A percentile compares a stretch with the other conserved stretches of the same genome.
Evolutionary conservation across 1,140 invertebrate genomes (phyloP).

Genomic region (Pectinophora gossypiella): DNA sequence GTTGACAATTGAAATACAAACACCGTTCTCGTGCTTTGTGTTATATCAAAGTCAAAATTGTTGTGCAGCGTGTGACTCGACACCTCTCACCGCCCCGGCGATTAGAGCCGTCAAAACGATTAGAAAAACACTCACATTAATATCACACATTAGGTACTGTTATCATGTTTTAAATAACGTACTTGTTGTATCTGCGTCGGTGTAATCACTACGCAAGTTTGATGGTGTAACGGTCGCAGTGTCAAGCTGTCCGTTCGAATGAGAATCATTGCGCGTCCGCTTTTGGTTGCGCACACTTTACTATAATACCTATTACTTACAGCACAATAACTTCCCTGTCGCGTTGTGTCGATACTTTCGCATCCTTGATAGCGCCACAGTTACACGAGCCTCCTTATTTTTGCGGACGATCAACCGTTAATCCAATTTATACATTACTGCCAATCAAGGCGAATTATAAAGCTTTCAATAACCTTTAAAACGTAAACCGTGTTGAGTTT

Average conservation of each 20-base stretch:
- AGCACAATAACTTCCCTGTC: constrained; percentile 26
- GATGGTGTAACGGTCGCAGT: constrained; percentile 47
- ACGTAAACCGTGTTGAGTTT: not conserved
- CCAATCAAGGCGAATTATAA: not conserved
- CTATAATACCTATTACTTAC: constrained; percentile 33
- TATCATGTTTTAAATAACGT: not conserved
- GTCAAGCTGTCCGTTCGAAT: constrained; percentile 40
- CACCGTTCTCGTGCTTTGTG: not conserved
- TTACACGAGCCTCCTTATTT: not conserved
- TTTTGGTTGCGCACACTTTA: constrained; percentile 33
- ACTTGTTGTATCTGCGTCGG: constrained; percentile 12
- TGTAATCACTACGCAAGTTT: constrained; percentile 36
- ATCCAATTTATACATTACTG: constrained; percentile 1
- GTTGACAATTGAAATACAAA: not conserved
- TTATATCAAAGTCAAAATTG: not conserved
- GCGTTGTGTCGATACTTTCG: constrained; percentile 6
- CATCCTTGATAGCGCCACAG: constrained; percentile 19
- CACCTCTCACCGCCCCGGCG: too few species aligned
- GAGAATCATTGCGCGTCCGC: constrained; percentile 29
- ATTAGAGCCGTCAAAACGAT: not conserved
- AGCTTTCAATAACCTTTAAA: not conserved
- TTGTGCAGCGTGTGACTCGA: not conserved
- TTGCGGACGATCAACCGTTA: not conserved
- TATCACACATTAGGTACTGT: not conserved
- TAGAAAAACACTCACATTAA: not conserved